A percentile compares a stretch with the other conserved stretches of the same genome.
Evolutionary conservation across 2,888 invertebrate species (phyloP).

Genomic region (Dorcus hopei): DNA sequence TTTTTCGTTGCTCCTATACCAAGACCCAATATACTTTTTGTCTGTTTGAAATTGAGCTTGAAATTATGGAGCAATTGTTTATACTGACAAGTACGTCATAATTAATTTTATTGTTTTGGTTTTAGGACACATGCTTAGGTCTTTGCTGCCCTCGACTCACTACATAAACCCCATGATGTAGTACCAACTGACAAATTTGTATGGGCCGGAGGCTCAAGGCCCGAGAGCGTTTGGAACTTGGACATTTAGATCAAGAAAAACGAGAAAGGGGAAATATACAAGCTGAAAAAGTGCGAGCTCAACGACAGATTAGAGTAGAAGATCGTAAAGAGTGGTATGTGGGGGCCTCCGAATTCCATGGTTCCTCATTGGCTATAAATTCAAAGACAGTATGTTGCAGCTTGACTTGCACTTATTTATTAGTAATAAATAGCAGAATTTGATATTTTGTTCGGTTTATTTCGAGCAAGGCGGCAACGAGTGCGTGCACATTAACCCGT

Average conservation of each 20-base stretch:
- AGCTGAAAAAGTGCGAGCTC: conserved; percentile 74
- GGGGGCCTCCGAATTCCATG: conserved; percentile 50
- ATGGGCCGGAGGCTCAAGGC: conserved; percentile 66
- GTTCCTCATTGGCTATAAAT: conserved; percentile 86
- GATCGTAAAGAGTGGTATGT: conserved; percentile 64
- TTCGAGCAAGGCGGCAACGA: too few relatives aligned
- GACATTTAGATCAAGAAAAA: conserved; percentile 67
- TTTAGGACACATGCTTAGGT: conserved; percentile 41
- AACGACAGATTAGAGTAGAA: conserved; percentile 87
- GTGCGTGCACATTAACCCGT: too few relatives aligned
- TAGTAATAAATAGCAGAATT: too few relatives aligned
- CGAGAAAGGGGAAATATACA: conserved; percentile 76
- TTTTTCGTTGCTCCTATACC: too few relatives aligned
- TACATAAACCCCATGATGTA: conserved; percentile 83
- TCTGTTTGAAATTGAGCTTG: too few relatives aligned
- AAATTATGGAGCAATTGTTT: too few relatives aligned
- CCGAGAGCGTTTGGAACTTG: conserved; percentile 60
- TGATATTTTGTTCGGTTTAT: too few relatives aligned
- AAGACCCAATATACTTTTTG: too few relatives aligned
- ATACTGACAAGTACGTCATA: too few relatives aligned
- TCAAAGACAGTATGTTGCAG: conserved; percentile 64
- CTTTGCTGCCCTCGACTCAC: conserved; percentile 56
- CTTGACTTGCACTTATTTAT: too few relatives aligned
- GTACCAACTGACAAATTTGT: conserved; percentile 71
- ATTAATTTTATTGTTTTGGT: too few relatives aligned